Conservation (phyloP, 2,113 vertebrate genomes). For the Antennarius striatus region DNA sequence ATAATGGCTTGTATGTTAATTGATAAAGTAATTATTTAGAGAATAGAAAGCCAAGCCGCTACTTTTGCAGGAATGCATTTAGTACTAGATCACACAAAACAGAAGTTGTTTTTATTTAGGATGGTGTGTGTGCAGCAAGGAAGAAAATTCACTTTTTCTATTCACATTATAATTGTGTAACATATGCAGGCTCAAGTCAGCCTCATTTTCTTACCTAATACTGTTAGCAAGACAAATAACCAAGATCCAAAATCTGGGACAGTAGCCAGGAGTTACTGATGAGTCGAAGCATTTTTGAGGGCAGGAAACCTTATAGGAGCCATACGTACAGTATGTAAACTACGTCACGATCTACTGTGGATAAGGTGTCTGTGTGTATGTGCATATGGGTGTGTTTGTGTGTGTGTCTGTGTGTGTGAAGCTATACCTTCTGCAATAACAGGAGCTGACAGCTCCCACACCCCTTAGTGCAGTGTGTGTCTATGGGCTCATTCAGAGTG, state of each 20-base stretch:
- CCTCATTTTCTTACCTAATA: slow-evolving; percentile 17
- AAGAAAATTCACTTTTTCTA: background rate
- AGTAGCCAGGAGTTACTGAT: slow-evolving; percentile 36
- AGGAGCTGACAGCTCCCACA: slow-evolving; percentile 82
- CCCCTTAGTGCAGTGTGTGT: slow-evolving; percentile 79
- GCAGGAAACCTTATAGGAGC: slow-evolving; percentile 35
- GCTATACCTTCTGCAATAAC: slow-evolving; percentile 77
- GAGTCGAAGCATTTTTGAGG: slow-evolving; percentile 40
- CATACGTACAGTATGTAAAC: slow-evolving; percentile 44
- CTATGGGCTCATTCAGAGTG: slow-evolving; percentile 83
- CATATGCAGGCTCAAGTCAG: background rate
- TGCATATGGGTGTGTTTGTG: slow-evolving; percentile 31
- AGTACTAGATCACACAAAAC: no score
- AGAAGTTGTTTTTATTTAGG: no score
- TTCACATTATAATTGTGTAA: background rate
- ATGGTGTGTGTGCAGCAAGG: background rate
- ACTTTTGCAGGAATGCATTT: no score
- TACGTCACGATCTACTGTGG: slow-evolving; percentile 41
- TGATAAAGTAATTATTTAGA: no score
- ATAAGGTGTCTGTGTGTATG: slow-evolving; percentile 18
- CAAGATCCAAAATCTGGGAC: slow-evolving; percentile 20
- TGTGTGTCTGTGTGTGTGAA: slow-evolving; percentile 58
- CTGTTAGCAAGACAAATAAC: slow-evolving; percentile 36
- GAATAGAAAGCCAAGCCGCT: no score
- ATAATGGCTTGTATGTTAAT: no score